phyloP scores from a whole-genome alignment of 2,113 vertebrate species.

The Passer domesticus region DNA sequence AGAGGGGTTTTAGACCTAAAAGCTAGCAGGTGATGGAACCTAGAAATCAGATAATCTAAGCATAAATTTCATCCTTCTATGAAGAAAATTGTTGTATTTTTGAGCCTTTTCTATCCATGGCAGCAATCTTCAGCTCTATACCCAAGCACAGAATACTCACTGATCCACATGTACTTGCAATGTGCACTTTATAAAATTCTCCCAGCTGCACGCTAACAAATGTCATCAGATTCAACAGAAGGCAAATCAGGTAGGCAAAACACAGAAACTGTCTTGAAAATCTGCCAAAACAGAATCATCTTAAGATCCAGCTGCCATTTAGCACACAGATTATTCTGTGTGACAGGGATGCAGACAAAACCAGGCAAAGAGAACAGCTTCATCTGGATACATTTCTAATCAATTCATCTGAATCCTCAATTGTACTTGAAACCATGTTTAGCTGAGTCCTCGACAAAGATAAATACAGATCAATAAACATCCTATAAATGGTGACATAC shows the following conservation, averaged over 20 bases:
- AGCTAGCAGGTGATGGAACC: neutral
- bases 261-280: slow-evolving; percentile 58
- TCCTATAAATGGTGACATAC: slow-evolving; percentile 25
- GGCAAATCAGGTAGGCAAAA: slow-evolving; percentile 71
- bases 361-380: neutral
- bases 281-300: slow-evolving; percentile 65
- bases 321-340: neutral
- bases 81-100: neutral
- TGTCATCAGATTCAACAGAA: slow-evolving; percentile 61
- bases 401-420: slow-evolving; percentile 15
- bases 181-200: neutral
- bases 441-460: neutral
- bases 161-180: slow-evolving; percentile 11
- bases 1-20: neutral
- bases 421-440: neutral
- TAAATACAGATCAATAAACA: slow-evolving; percentile 28
- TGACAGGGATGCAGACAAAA: slow-evolving; percentile 48
- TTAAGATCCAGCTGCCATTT: slow-evolving; percentile 67
- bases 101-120: neutral
- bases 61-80: neutral
- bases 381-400: neutral
- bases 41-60: neutral
- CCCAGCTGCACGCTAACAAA: slow-evolving; percentile 53
- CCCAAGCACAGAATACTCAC: neutral
- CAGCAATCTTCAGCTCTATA: neutral